Evolutionary conservation across 2,797 vertebrate species (phyloP), one percentile per base, ranked within the genome.

Genomic region (Alca torda): DNA sequence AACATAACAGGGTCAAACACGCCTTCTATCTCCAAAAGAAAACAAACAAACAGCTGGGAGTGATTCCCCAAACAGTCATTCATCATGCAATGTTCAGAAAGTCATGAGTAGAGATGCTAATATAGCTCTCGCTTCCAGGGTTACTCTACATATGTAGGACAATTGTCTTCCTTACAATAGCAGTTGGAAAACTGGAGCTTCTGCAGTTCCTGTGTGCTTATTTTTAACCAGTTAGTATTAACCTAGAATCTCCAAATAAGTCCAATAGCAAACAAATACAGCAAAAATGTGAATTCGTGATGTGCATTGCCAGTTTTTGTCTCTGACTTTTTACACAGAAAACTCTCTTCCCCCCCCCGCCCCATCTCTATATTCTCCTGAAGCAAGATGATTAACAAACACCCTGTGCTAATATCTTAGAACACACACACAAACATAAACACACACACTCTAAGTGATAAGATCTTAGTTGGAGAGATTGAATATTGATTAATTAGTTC

Each of bases 31-130:
- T 89, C 76, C 69, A 65, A 88, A 78, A 90, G 60, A 87, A 95
- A 94, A 73, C 74, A 84, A 90, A 65, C 45, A 91, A 89, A 74
- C 61, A 96, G 67, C 85, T 94, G 91, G 89, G 82, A 92, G 80
- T 39, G 81, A 89, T 95, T 94, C 75, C 74, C 51, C 16, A n/a
- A 68, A 45, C 41, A 6, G 2, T 68, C 73, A 75, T 93, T 92
- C 72, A 87, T 87, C 8, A 21, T 91, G 53, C 84, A 70, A 16
- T 19, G 37, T 48, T 81, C 50, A 67, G 43, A 56, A 93, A 43
- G 70, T 82, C 87, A 46, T 48, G 56, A 45, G 51, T 17, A 64
- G 74, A 61, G 85, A 73, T 50, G 73, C 10, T 31, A 65, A 82
- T 43, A 24, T 13, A 65, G 48, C 64, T 95, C 67, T 84, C 3